phyloP scores from a whole-genome alignment of 2,113 vertebrate species.

The Notarius lentiginosus region DNA sequence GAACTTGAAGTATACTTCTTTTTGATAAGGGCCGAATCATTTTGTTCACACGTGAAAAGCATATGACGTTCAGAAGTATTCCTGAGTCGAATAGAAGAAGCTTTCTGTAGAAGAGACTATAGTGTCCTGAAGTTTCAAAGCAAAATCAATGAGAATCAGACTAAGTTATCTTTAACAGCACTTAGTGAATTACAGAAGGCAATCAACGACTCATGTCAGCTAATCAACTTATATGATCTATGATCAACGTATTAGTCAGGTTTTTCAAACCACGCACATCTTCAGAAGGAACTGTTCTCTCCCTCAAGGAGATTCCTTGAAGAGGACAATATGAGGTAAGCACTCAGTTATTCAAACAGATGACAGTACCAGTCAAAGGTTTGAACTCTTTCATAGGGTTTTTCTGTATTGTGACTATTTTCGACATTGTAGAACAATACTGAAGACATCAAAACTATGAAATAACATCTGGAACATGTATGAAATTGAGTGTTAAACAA shows the following conservation, averaged over 20 bases:
- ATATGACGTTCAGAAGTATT: background rate
- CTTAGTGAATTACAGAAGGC: background rate
- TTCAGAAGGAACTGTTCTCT: background rate
- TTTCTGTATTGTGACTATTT: too few relatives aligned
- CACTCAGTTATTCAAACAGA: background rate
- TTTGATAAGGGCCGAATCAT: background rate
- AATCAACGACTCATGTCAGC: background rate
- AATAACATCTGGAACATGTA: too few relatives aligned
- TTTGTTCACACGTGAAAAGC: background rate
- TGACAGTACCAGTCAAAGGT: too few relatives aligned
- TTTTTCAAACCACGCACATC: background rate
- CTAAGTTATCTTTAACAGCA: background rate
- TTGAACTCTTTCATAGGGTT: too few relatives aligned
- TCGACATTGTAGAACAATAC: too few relatives aligned
- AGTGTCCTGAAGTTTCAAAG: slow-evolving; percentile 20
- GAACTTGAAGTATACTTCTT: too few relatives aligned
- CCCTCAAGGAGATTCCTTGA: background rate
- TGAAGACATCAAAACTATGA: too few relatives aligned
- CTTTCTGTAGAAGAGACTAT: background rate
- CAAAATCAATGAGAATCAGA: slow-evolving; percentile 10
- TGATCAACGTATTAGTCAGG: background rate
- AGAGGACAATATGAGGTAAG: background rate
- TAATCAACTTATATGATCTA: background rate
- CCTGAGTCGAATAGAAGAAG: background rate
- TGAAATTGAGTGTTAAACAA: too few relatives aligned